Base-by-base conservation (phyloP, 2,888 invertebrate genomes). In the Serrognathus titanus region DNA sequence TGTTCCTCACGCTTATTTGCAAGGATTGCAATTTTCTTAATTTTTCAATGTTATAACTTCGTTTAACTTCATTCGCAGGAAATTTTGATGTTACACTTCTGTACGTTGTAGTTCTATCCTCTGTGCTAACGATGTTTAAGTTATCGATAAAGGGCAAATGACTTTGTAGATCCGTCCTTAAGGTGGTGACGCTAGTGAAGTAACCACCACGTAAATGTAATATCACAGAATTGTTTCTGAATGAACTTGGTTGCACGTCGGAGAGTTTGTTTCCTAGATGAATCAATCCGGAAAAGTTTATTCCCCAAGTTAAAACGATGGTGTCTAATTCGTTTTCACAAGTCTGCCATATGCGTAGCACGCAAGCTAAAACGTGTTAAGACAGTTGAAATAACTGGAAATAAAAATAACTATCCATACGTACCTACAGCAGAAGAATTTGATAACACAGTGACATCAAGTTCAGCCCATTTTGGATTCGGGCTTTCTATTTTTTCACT, bases 201-300 rank as follows among this genome's bases (percentile, higher is more conserved):
- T 86, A 91, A 3, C 94, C 94, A 38, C 92, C 93, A 61, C 89
- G 89, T 83, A 95, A 86, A 79, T 90, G 88, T 76, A 96, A 92
- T 66, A 96, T 86, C 66, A 94, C 78, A 45, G 90, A 86, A 73
- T 90, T 87, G 47, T 83, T 79, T 71, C 83, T 83, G 66, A 91
- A 86, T 67, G 85, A 82, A 53, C 82, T 82, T 2, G 88, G 85
- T 41, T 86, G 84, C 69, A 87, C 84, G 64, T 83, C 83, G 9
- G 85, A 79, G 54, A 87, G 75, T 72, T 87, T 86, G 48, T 85
- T 85, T 48, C 89, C 88, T 43, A 90, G 82, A 68, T 89, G 90
- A 51, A 89, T 82, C 10, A 96, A 80, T 0, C 94, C 94, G 55
- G 89, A 89, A 68, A 96, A 88, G 69, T 92, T 88, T 3, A 96